A percentile compares a stretch with the other conserved stretches of the same genome.
These are phyloP conservation scores for Pristionchus entomophagus DNA, from an alignment of 2,888 invertebrate species.

Conservation along the genomic window DNA sequence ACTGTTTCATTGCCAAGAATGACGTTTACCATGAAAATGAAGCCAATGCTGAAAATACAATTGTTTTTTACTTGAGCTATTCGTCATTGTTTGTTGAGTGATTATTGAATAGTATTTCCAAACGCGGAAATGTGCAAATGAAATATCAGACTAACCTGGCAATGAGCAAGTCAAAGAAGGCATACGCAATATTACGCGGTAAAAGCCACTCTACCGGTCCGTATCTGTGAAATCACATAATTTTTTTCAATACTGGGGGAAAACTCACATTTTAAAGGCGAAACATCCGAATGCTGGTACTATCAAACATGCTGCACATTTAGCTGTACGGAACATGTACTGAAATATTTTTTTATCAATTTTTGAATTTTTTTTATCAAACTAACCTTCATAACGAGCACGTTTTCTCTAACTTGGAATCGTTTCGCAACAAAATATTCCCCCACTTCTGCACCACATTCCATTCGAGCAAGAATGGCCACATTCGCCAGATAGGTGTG, in stretches of 20 bases:
- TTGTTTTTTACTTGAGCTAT: too few species aligned
- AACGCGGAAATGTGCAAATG: too few species aligned
- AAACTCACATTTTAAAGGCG: neutral
- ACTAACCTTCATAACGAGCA: neutral
- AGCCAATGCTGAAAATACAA: too few species aligned
- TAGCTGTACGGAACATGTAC: constrained; percentile 3
- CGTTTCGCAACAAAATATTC: neutral
- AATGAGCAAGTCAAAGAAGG: neutral
- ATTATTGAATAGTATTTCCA: too few species aligned
- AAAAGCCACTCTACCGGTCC: neutral
- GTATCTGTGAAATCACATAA: neutral
- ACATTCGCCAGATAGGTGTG: constrained; percentile 15
- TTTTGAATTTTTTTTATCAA: too few species aligned
- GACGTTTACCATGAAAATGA: too few species aligned
- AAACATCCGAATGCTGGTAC: neutral
- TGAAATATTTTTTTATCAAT: neutral
- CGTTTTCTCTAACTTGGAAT: constrained; percentile 5
- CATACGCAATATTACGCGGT: neutral
- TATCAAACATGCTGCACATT: neutral
- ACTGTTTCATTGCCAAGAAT: too few species aligned
- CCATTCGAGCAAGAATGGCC: neutral
- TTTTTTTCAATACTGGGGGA: neutral
- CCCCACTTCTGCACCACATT: neutral
- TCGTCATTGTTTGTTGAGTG: too few species aligned
- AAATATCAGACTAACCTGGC: neutral